A percentile compares a stretch with the other conserved stretches of the same genome.
Evolutionary conservation across 2,888 invertebrate species (phyloP).

Genomic region (Cataglyphis altisquamis): DNA sequence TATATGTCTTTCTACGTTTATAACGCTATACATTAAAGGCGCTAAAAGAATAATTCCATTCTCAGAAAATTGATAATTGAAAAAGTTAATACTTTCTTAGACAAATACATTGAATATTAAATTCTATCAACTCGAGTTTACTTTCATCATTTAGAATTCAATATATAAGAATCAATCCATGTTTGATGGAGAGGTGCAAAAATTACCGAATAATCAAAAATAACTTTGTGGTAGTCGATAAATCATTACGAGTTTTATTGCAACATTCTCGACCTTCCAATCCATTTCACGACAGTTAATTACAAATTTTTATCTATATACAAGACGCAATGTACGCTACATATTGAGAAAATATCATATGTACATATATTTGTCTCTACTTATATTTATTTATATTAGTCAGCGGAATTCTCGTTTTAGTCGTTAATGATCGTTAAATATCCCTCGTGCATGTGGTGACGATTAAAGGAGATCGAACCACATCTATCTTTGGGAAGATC

Average conservation of each 20-base stretch:
- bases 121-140: not conserved
- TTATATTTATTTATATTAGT: not conserved
- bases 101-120: not conserved
- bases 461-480: slow-evolving; percentile 20
- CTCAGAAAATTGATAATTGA: not conserved
- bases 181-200: not conserved
- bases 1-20: not conserved
- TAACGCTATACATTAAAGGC: not conserved
- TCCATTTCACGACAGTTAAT: not conserved
- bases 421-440: slow-evolving; percentile 17
- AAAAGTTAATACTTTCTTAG: not conserved
- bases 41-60: not conserved
- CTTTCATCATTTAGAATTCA: not conserved
- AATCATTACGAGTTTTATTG: slow-evolving; percentile 9
- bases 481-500: slow-evolving; percentile 37
- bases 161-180: not conserved
- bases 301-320: not conserved
- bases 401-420: slow-evolving; percentile 21
- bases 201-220: slow-evolving; percentile 12
- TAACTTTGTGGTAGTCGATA: not conserved
- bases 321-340: not conserved
- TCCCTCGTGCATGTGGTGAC: not conserved
- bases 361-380: not conserved
- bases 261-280: slow-evolving; percentile 14
- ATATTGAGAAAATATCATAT: not conserved